These are phyloP conservation scores for Rhabdomys pumilio DNA, from an alignment of 2,797 vertebrate genomes.

Conservation along the genomic window DNA sequence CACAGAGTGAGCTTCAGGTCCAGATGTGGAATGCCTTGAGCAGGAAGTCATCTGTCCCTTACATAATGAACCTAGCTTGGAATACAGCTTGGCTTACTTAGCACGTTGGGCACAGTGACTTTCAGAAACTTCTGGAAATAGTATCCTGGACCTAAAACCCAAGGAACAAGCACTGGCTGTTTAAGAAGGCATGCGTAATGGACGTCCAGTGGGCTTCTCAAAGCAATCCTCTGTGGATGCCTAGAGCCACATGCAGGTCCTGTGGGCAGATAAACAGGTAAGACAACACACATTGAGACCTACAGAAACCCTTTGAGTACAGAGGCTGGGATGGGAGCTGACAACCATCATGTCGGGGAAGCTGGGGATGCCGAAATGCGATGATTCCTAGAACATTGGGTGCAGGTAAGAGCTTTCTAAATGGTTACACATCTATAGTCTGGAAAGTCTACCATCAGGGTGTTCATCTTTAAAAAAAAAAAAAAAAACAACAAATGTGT, in stretches of 20 bases:
- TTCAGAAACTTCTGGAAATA: background rate
- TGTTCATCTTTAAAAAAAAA: background rate
- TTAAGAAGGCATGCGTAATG: background rate
- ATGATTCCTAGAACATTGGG: no score
- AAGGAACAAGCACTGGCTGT: background rate
- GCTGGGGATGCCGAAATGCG: background rate
- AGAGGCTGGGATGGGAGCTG: no score
- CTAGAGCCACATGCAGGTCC: background rate
- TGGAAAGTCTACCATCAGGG: background rate
- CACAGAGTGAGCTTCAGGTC: background rate
- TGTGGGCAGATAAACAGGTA: background rate
- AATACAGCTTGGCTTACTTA: background rate
- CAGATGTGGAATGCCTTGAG: background rate
- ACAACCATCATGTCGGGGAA: no score
- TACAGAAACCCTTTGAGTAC: background rate
- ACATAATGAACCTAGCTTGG: rapidly evolving
- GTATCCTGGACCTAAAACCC: background rate
- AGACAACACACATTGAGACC: rapidly evolving
- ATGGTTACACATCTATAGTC: background rate
- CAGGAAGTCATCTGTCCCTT: no score
- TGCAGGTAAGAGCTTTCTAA: background rate
- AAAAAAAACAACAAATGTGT: background rate
- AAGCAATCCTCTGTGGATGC: rapidly evolving
- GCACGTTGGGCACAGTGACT: rapidly evolving
- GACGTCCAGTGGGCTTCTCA: background rate